phyloP scores from a whole-genome alignment of 2,888 invertebrate genomes.

The Dolichomitus sp. region DNA sequence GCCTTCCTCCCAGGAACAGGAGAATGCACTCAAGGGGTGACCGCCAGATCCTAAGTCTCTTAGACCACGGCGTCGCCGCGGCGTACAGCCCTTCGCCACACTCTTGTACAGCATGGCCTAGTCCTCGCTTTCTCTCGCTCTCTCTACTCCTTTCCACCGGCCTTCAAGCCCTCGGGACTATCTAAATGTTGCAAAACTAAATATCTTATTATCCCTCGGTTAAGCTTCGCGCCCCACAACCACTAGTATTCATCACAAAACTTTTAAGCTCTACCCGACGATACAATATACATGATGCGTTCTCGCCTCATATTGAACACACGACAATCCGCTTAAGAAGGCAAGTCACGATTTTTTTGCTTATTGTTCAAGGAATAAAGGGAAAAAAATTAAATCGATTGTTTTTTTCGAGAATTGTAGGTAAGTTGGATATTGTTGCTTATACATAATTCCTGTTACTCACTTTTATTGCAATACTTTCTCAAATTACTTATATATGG shows the following conservation, averaged over 20 bases:
- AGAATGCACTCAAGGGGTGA: constrained; percentile 86
- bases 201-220: constrained; percentile 83
- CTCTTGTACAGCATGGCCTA: constrained; percentile 54
- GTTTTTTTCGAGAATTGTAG: too few relatives aligned
- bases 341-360: background rate
- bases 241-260: constrained; percentile 68
- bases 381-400: background rate
- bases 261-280: constrained; percentile 51
- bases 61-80: constrained; percentile 81
- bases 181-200: constrained; percentile 83
- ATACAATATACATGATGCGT: constrained; percentile 27
- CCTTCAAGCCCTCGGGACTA: constrained; percentile 76
- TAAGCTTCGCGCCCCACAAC: constrained; percentile 74
- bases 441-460: too few relatives aligned
- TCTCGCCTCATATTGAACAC: constrained; percentile 66
- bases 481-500: too few relatives aligned
- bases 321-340: constrained; percentile 63
- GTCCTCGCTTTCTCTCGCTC: background rate
- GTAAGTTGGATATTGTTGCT: too few relatives aligned
- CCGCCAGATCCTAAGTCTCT: constrained; percentile 85
- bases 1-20: constrained; percentile 80
- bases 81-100: constrained; percentile 62
- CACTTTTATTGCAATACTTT: too few relatives aligned
- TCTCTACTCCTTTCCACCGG: constrained; percentile 6
- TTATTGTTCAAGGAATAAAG: background rate